These are phyloP conservation scores for Mola mola DNA, from an alignment of 2,113 vertebrate species.

Conservation along the genomic window DNA sequence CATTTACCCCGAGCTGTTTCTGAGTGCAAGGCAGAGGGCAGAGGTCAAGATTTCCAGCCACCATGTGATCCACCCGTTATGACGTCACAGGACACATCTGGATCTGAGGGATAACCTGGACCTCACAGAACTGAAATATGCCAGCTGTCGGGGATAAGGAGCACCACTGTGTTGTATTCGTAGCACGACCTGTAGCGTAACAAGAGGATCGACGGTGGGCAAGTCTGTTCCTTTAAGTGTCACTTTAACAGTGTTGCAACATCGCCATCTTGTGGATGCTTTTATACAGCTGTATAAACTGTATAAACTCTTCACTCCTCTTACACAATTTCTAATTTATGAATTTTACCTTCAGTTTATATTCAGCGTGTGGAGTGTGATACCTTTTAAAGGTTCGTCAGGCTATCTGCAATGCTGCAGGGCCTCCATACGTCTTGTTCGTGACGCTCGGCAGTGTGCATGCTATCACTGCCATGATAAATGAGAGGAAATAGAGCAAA, in stretches of 20 bases:
- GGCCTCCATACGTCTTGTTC: too few relatives aligned
- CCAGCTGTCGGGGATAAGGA: slow-evolving; percentile 6
- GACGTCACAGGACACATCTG: slow-evolving; percentile 30
- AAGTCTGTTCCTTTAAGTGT: neutral
- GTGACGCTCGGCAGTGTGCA: too few relatives aligned
- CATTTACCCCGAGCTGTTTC: slow-evolving; percentile 32
- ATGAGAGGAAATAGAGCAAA: neutral
- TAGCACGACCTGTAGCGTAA: neutral
- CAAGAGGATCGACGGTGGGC: too few relatives aligned
- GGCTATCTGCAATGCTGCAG: too few relatives aligned
- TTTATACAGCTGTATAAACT: neutral
- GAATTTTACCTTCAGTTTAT: too few relatives aligned
- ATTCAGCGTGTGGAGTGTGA: too few relatives aligned
- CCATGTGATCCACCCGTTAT: slow-evolving; percentile 51
- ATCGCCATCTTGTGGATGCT: slow-evolving; percentile 57
- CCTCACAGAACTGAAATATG: slow-evolving; percentile 29
- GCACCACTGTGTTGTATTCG: too few relatives aligned
- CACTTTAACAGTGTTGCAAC: slow-evolving; percentile 8
- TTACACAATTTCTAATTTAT: too few relatives aligned
- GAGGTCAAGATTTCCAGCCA: slow-evolving; percentile 41
- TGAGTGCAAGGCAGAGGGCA: slow-evolving; percentile 38
- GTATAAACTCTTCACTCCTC: too few relatives aligned
- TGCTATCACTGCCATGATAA: neutral
- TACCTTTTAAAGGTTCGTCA: too few relatives aligned
- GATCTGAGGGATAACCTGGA: slow-evolving; percentile 19